A percentile compares a stretch with the other conserved stretches of the same genome.
Conservation (phyloP, 2,888 invertebrate genomes). For the Protodeltote pygarga region DNA sequence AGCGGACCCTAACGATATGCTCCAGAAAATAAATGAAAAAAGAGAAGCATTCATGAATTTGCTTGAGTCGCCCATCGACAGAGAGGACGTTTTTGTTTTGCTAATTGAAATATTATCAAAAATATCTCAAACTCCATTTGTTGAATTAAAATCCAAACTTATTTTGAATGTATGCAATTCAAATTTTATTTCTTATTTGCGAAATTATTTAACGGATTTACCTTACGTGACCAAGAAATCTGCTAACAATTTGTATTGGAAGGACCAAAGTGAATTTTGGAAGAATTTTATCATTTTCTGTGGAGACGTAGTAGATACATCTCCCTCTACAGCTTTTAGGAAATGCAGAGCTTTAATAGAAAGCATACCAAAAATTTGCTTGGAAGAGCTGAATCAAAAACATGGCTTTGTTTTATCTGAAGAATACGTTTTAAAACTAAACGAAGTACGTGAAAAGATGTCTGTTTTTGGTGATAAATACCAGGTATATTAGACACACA, state of each 20-base stretch:
- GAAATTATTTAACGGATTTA: constrained; percentile 69
- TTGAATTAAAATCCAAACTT: constrained; percentile 65
- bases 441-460: constrained; percentile 57
- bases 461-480: constrained; percentile 54
- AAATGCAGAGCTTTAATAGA: constrained; percentile 71
- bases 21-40: constrained; percentile 63
- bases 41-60: constrained; percentile 66
- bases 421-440: constrained; percentile 53
- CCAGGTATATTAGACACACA: too few relatives aligned
- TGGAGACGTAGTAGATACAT: constrained; percentile 68
- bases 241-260: constrained; percentile 66
- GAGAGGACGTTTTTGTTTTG: constrained; percentile 68
- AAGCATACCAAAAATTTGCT: constrained; percentile 58
- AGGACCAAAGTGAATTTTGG: constrained; percentile 71
- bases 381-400: constrained; percentile 59
- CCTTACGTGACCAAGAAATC: constrained; percentile 55
- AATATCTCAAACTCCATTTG: constrained; percentile 67
- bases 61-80: constrained; percentile 59
- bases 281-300: constrained; percentile 65
- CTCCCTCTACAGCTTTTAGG: constrained; percentile 66
- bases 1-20: constrained; percentile 64
- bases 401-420: constrained; percentile 60
- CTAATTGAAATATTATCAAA: constrained; percentile 74
- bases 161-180: constrained; percentile 71
- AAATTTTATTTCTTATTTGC: constrained; percentile 62